phyloP scores from a whole-genome alignment of 2,888 invertebrate species.

The Amiota communis region DNA sequence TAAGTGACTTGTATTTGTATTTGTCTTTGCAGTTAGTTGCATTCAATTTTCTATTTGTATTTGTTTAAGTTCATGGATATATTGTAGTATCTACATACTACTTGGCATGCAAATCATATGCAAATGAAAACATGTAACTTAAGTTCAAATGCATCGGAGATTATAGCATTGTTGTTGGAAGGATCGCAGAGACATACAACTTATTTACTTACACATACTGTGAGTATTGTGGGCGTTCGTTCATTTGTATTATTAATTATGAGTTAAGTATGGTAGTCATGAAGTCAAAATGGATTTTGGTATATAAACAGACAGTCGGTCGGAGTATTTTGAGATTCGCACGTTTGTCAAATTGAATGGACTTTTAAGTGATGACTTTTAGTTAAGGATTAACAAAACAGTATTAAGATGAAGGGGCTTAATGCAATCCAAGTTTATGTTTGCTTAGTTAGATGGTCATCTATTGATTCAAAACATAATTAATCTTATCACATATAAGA shows the following conservation, averaged over 20 bases:
- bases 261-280: constrained; percentile 4
- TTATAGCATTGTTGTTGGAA: not conserved
- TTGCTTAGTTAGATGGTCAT: not conserved
- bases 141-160: not conserved
- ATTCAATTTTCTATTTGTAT: constrained; percentile 19
- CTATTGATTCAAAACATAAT: not conserved
- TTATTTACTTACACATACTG: not conserved
- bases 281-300: constrained; percentile 20
- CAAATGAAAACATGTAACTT: constrained; percentile 26
- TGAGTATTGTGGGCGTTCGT: constrained; percentile 4
- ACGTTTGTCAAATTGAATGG: constrained; percentile 11
- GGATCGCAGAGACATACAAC: too few relatives aligned
- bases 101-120: constrained; percentile 25
- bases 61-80: not conserved
- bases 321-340: not conserved
- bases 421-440: not conserved
- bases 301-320: not conserved
- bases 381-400: not conserved
- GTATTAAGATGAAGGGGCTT: too few relatives aligned
- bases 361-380: not conserved
- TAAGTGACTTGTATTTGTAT: not conserved
- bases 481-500: too few relatives aligned
- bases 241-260: constrained; percentile 23
- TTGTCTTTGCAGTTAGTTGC: constrained; percentile 8
- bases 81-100: not conserved